These are phyloP conservation scores for Elachura formosa DNA, from an alignment of 2,113 vertebrate genomes.

Conservation along the genomic window DNA sequence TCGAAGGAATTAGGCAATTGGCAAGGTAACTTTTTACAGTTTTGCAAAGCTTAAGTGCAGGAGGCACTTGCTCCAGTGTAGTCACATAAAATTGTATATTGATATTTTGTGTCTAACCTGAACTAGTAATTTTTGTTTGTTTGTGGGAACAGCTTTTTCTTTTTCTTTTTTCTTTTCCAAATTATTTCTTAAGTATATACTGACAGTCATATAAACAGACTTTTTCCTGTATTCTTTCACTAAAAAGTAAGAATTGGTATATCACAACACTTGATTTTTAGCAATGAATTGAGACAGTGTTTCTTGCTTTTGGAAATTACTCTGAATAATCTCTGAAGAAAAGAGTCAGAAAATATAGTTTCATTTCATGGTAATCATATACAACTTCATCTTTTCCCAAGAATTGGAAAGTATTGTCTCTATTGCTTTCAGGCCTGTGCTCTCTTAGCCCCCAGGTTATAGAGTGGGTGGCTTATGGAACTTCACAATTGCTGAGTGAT, in stretches of 20 bases:
- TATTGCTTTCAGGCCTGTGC: not conserved
- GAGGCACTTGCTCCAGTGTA: not conserved
- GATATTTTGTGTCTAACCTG: not conserved
- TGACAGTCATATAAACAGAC: not conserved
- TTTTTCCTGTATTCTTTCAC: not conserved
- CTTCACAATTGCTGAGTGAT: not conserved
- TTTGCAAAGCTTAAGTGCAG: not conserved
- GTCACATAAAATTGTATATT: not conserved
- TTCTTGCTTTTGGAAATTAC: not conserved
- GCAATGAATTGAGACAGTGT: not conserved
- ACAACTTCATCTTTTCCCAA: not conserved
- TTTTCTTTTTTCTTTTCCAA: not conserved
- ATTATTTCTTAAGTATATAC: not conserved
- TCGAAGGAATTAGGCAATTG: not conserved
- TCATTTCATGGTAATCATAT: not conserved
- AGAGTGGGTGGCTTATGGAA: slow-evolving; percentile 11
- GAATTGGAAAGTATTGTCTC: not conserved
- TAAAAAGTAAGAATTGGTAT: not conserved
- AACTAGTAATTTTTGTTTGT: not conserved
- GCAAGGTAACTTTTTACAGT: not conserved
- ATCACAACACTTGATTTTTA: not conserved
- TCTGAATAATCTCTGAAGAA: not conserved
- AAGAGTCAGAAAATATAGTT: not conserved
- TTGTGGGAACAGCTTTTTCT: not conserved
- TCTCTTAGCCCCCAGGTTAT: not conserved